Evolutionary conservation across 2,888 invertebrate genomes (phyloP), one percentile per base, ranked within the genome.

Genomic region (Drosophila suboccidentalis): DNA sequence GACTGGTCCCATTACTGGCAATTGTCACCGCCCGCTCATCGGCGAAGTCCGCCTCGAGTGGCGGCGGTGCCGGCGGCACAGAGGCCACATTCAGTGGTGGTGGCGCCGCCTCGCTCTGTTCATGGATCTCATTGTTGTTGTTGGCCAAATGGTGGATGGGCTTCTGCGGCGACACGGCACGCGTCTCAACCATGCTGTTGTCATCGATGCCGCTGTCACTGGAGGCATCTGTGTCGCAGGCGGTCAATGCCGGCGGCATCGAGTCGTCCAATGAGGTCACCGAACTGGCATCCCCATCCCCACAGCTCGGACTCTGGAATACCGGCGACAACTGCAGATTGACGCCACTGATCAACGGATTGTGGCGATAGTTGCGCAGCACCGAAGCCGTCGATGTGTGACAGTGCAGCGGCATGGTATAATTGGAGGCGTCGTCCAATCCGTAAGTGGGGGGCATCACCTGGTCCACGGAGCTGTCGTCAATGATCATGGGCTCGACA

Each of bases 151-250:
- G 36, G 0, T 19, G 38, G 10, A 41, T 10, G 44, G 68, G 51
- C 39, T 70, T 74, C 6, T 51, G 55, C 0, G 71, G 67, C n/a
- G 67, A 68, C 10, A 34, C 53, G 36, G 49, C 32, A 34, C 43
- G 34, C 0, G 53, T 32, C 34, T 87, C 86, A n/a, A 53, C 68
- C 41, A 83, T 43, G 63, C 78, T 83, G 62, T 73, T 87, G 19
- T 92, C 92, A 68, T 92, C 92, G 41, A 92, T 90, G 72, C 91
- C 92, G 54, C 91, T 91, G 65, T 92, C 92, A 69, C 87, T 91
- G 66, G 80, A 85, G 15, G 90, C 83, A 71, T 92, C 92, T 4
- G 89, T 81, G 51, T 91, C 91, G 71, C 87, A 90, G 50, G 89
- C 70, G 1, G 90, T 90, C 41, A 91, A 19, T 2, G 81, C 91